These are phyloP conservation scores for Bothrops jararaca DNA, from an alignment of 2,113 vertebrate genomes.

Conservation along the genomic window DNA sequence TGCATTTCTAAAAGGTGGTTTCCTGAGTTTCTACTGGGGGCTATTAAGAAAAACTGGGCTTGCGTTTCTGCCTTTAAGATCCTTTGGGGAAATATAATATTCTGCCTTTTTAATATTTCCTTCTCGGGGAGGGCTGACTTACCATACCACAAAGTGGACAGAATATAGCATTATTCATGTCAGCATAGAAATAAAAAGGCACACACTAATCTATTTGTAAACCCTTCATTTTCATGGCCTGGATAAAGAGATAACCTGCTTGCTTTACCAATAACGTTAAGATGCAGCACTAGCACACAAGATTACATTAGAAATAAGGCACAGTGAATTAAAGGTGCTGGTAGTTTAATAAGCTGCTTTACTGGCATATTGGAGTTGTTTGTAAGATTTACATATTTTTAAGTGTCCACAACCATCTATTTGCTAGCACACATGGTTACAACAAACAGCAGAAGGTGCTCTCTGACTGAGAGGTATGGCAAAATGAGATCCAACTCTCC, in stretches of 20 bases:
- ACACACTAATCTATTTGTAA: background rate
- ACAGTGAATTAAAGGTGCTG: background rate
- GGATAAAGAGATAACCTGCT: background rate
- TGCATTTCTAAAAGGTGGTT: too few relatives aligned
- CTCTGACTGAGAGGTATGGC: background rate
- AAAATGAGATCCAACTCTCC: background rate
- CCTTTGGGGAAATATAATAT: too few relatives aligned
- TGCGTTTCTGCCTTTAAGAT: too few relatives aligned
- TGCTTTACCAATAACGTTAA: background rate
- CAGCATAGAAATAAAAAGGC: background rate
- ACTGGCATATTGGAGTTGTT: slow-evolving; percentile 1
- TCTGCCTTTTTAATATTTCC: too few relatives aligned
- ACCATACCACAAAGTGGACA: background rate
- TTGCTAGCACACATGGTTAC: background rate
- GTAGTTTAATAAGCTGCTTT: slow-evolving; percentile 21
- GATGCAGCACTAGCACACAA: background rate
- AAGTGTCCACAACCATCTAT: background rate
- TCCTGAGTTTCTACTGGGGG: too few relatives aligned
- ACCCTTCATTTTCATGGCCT: background rate
- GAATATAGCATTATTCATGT: background rate
- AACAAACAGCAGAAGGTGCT: background rate
- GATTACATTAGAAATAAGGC: background rate
- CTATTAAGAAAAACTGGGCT: too few relatives aligned
- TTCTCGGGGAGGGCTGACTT: too few relatives aligned
- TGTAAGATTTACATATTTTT: slow-evolving; percentile 6